Evolutionary conservation across 2,797 vertebrate species (phyloP).

Genomic region (Jordanella pulchra): DNA sequence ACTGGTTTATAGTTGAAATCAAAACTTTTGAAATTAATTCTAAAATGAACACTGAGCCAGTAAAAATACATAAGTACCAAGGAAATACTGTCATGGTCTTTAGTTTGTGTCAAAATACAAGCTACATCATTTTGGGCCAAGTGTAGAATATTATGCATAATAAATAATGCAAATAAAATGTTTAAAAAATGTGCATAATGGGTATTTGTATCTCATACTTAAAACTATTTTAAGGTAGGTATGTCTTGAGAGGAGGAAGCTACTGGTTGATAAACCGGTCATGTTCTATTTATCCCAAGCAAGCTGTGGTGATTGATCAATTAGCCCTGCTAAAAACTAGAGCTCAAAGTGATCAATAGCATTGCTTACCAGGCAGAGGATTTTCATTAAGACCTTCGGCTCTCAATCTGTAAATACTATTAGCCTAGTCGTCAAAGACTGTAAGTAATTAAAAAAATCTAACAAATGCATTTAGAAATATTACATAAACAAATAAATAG

Average conservation of each 20-base stretch:
- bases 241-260: constrained; percentile 17
- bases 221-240: constrained; percentile 21
- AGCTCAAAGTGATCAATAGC: constrained; percentile 76
- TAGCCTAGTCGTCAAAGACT: constrained; percentile 59
- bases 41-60: no score
- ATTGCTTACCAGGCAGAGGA: constrained; percentile 72
- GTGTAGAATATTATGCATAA: neutral
- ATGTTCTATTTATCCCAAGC: constrained; percentile 73
- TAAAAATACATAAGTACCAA: no score
- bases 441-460: constrained; percentile 49
- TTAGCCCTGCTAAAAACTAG: constrained; percentile 74
- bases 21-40: no score
- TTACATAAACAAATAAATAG: neutral
- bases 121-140: no score
- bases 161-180: neutral
- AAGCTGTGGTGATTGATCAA: constrained; percentile 76
- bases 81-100: no score
- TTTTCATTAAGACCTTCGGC: constrained; percentile 76
- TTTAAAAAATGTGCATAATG: constrained; percentile 13
- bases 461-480: constrained; percentile 4
- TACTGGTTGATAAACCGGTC: constrained; percentile 60
- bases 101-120: no score
- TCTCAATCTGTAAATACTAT: constrained; percentile 70
- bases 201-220: constrained; percentile 8
- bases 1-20: no score